phyloP scores from a whole-genome alignment of 2,113 vertebrate genomes.

The Xenopus borealis region DNA sequence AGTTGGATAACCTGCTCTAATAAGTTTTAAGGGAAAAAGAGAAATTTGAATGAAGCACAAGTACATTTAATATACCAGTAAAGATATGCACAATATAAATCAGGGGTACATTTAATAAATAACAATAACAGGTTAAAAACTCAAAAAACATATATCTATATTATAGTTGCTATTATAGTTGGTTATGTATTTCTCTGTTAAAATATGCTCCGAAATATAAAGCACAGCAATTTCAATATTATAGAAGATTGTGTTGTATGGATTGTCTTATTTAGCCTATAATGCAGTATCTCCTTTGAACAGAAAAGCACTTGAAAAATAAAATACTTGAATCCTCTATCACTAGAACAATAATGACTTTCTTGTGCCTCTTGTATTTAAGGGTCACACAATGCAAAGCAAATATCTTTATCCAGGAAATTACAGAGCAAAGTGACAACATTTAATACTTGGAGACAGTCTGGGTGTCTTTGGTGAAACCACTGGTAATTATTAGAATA shows the following conservation, averaged over 20 bases:
- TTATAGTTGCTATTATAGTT: no score
- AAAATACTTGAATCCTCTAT: constrained; percentile 29
- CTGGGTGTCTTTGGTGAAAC: constrained; percentile 34
- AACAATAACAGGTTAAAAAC: no score
- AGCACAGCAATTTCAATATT: background rate
- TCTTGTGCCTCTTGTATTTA: constrained; percentile 26
- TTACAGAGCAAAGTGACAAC: constrained; percentile 38
- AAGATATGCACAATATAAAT: no score
- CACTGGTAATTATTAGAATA: constrained; percentile 42
- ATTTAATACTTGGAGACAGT: constrained; percentile 41
- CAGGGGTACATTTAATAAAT: no score
- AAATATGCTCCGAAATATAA: no score
- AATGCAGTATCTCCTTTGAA: constrained; percentile 10
- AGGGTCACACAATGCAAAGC: constrained; percentile 37
- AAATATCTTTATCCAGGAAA: constrained; percentile 46
- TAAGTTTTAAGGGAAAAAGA: no score
- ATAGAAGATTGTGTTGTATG: background rate
- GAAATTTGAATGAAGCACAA: no score
- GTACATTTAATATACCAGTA: no score
- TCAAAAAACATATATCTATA: no score
- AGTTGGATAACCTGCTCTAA: no score
- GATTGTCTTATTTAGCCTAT: background rate
- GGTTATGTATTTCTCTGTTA: no score
- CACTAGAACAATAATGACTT: constrained; percentile 37
- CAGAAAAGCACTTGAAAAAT: constrained; percentile 36